These are phyloP conservation scores for Odocoileus virginianus DNA, from an alignment of 2,113 vertebrate species.

Conservation along the genomic window DNA sequence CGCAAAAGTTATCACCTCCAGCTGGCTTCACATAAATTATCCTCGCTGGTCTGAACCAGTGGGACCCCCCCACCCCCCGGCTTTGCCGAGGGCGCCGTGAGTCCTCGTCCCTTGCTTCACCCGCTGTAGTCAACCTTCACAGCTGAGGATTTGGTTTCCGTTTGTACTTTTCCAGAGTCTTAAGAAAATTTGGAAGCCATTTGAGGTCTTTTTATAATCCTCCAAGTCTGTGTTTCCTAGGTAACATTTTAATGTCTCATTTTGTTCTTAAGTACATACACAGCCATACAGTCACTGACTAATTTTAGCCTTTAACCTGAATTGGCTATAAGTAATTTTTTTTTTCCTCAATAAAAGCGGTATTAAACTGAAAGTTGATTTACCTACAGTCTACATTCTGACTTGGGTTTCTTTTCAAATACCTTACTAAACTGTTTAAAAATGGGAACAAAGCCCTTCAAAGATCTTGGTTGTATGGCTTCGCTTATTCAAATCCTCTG, in stretches of 20 bases:
- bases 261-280: constrained; percentile 43
- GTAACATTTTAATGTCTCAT: constrained; percentile 45
- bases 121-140: not conserved
- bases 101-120: not conserved
- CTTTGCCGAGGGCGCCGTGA: not conserved
- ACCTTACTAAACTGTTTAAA: constrained; percentile 58
- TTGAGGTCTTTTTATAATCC: constrained; percentile 21
- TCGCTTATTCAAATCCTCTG: constrained; percentile 69
- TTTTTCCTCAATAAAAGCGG: not conserved
- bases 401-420: constrained; percentile 34
- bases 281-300: not conserved
- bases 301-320: constrained; percentile 51
- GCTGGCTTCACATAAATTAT: not conserved
- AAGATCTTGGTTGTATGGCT: constrained; percentile 54
- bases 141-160: not conserved
- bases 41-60: not conserved
- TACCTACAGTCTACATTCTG: not conserved
- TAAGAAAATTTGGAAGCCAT: constrained; percentile 33
- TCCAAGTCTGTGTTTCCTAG: constrained; percentile 46
- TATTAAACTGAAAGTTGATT: constrained; percentile 27
- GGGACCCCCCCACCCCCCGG: not conserved
- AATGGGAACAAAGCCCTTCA: constrained; percentile 43
- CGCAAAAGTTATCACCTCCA: not conserved
- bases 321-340: constrained; percentile 23
- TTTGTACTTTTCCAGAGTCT: not conserved